Evolutionary conservation across 1,140 invertebrate genomes (phyloP), one percentile per base, ranked within the genome.

Genomic region (Zaprionus ornatus): DNA sequence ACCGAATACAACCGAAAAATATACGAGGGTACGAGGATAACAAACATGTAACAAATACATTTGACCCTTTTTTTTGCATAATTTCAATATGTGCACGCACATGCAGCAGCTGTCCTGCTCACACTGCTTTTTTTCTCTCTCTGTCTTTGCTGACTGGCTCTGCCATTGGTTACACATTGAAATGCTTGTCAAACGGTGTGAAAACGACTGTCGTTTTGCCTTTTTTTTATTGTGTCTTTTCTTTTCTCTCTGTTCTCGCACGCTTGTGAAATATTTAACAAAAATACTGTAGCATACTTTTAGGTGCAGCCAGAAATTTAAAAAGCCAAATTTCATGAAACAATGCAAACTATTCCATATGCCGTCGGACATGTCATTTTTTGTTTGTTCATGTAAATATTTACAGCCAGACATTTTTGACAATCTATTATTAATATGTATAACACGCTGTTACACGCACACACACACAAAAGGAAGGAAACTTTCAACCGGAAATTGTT

Each of bases 41-140:
- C 73, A 76, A 60, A 75, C 67, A 74, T 80, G 65, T 81, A 74
- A 87, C 84, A 84, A 74, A 87, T 85, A 84, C 80, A 84, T 87
- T 87, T 90, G 85, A 87, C 84, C 84, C 85, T 87, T 88, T 88
- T 84, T 54, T 79, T 75, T 86, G 77, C 77, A 81, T 80, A 87
- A 88, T 87, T 70, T 90, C 87, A 87, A 87, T 84, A 74, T 78
- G 65, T 56, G 62, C 70, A 66, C 61, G 54, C 61, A 71, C 45
- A 65, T 80, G 74, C 77, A 72, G 73, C 64, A 77, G 76, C 63
- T 79, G 67, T 70, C 57, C 23, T 40, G 4, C 35, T 73, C 57
- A n/a, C 21, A 15, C 12, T 5, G 5, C 79, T 25, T 50, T 63
- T 35, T 56, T 57, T 17, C 21, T 50, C n/a, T 75, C 37, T 52